A percentile compares a stretch with the other conserved stretches of the same genome.
Conservation (phyloP, 1,140 invertebrate species). For the Triops cancriformis region DNA sequence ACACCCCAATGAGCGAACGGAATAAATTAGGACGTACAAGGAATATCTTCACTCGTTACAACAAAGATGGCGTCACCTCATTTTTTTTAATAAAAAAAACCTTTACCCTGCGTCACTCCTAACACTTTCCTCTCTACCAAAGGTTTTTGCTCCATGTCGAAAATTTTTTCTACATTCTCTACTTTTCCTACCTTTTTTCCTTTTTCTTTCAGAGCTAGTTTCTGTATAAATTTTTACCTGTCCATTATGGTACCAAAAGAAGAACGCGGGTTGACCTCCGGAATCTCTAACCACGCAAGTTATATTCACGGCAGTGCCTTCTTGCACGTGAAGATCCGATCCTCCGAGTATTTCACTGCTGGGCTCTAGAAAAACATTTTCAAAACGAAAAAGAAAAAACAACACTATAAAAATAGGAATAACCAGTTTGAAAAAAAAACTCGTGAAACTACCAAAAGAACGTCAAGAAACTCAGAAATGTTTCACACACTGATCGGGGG, state of each 20-base stretch:
- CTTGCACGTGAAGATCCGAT: constrained; percentile 32
- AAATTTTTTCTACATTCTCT: background rate
- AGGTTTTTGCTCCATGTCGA: no score
- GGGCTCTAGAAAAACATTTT: constrained; percentile 23
- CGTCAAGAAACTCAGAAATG: no score
- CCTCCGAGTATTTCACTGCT: constrained; percentile 26
- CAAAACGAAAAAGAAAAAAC: background rate
- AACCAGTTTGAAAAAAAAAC: no score
- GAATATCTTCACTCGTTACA: background rate
- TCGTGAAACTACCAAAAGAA: no score
- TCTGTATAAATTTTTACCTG: no score
- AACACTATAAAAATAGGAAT: background rate
- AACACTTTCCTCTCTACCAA: no score
- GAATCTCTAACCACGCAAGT: constrained; percentile 34
- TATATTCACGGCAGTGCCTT: constrained; percentile 33
- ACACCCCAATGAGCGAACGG: background rate
- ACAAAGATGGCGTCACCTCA: background rate
- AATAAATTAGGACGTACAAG: background rate
- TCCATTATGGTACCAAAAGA: constrained; percentile 35
- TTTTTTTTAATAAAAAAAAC: no score
- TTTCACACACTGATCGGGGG: no score
- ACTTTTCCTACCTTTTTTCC: background rate
- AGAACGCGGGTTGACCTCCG: constrained; percentile 33
- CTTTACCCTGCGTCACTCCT: no score
- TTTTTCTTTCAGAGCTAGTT: no score